phyloP scores from a whole-genome alignment of 2,888 invertebrate species.

The Rhingia campestris region DNA sequence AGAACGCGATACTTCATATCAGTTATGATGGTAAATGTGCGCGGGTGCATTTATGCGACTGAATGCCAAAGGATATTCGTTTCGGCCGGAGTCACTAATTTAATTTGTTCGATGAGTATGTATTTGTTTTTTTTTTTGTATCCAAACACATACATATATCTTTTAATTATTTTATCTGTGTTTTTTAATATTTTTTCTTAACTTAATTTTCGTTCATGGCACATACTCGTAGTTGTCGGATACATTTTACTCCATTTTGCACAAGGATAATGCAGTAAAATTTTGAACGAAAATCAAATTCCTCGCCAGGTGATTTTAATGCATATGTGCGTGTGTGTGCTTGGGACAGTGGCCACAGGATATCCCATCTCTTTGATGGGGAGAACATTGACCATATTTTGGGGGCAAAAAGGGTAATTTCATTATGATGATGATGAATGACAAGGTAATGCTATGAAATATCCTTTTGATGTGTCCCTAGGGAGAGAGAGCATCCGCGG shows the following conservation, averaged over 20 bases:
- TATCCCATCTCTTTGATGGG: constrained; percentile 19
- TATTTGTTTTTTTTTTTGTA: background rate
- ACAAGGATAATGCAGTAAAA: constrained; percentile 36
- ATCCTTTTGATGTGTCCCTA: constrained; percentile 66
- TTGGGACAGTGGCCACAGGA: constrained; percentile 36
- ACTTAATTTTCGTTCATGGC: constrained; percentile 52
- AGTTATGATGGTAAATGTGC: constrained; percentile 19
- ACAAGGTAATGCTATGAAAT: constrained; percentile 60
- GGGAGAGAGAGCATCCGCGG: background rate
- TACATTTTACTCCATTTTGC: background rate
- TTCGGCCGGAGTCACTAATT: constrained; percentile 42
- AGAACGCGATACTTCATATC: background rate
- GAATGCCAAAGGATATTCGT: constrained; percentile 25
- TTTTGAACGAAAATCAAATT: constrained; percentile 51
- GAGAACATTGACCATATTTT: constrained; percentile 27
- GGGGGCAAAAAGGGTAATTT: constrained; percentile 54
- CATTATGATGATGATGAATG: constrained; percentile 70
- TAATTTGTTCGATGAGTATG: constrained; percentile 28
- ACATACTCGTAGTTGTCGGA: constrained; percentile 3
- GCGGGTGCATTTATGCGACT: constrained; percentile 2
- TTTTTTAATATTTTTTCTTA: constrained; percentile 51
- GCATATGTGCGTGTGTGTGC: background rate
- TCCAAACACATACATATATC: background rate
- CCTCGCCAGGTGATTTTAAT: constrained; percentile 43
- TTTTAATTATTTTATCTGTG: constrained; percentile 51